A percentile compares a stretch with the other conserved stretches of the same genome.
These are phyloP conservation scores for Grammomys surdaster DNA, from an alignment of 2,113 vertebrate species.

Conservation along the genomic window DNA sequence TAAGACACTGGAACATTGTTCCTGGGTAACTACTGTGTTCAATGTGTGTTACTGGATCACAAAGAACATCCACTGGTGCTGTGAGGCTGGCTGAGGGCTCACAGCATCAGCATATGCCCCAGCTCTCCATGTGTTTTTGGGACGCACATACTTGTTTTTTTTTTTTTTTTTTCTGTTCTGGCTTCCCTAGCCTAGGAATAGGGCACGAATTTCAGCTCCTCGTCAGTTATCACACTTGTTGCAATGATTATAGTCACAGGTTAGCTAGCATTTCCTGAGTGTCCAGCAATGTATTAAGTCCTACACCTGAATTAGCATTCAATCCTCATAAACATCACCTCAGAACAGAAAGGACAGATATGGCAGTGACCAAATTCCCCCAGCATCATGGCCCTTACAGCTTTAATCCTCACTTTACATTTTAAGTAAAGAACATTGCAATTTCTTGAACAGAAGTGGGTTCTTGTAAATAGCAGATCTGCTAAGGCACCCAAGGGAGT, in stretches of 20 bases:
- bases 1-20: background rate
- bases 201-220: background rate
- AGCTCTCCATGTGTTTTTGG: background rate
- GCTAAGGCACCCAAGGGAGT: accelerated
- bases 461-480: background rate
- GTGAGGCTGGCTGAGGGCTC: accelerated
- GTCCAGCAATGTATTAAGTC: background rate
- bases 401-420: background rate
- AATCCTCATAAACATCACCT: background rate
- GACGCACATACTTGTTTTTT: accelerated
- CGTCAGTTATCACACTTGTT: background rate
- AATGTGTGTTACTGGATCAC: too few relatives aligned
- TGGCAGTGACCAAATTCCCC: background rate
- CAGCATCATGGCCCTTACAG: background rate
- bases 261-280: background rate
- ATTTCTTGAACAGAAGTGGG: background rate
- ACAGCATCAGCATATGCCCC: background rate
- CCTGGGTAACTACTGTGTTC: background rate
- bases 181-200: background rate
- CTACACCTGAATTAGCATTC: background rate
- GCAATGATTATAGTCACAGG: background rate
- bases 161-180: background rate
- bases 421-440: background rate
- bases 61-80: background rate
- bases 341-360: background rate